Evolutionary conservation across 2,797 vertebrate genomes (phyloP), one percentile per base, ranked within the genome.

Genomic region (Spinus olivaceus): DNA sequence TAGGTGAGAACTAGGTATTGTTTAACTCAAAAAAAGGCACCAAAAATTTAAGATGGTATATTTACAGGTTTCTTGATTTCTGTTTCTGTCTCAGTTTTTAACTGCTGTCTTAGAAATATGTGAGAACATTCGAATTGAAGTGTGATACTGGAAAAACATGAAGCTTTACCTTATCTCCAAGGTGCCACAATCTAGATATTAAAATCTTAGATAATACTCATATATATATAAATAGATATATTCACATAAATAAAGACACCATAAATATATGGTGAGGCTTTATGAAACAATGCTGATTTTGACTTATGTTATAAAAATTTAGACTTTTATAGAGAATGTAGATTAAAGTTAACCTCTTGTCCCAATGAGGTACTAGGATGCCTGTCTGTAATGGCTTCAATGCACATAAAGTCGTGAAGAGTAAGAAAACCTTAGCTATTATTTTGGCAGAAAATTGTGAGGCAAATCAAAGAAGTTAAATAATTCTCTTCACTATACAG

Each of bases 391-490:
- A 30, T 64, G 19, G n/a, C 57, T 95, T 86, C 39, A 81, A 50
- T 60, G 30, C 59, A 21, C 33, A 44, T 90, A 81, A 78, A 83
- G 17, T 35, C 80, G 17, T 81, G 27, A 81, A 59, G 24, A 67
- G 17, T 54, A 50, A 56, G 53, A 92, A 94, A 81, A 66, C 8
- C 6, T 79, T 16, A 59, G 51, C 8, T 79, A 83, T 93, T 90
- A 73, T 95, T 93, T 86, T 90, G 66, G 76, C n/a, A 95, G 54
- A 56, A 76, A 79, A 80, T 12, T 94, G 37, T 22, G 71, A 97
- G 41, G 44, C 8, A 79, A 94, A 96, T 74, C 41, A 81, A 96
- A 93, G 13, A 69, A 33, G 12, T 86, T 50, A 64, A 87, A 42
- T 79, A 83, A 74, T 93, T 39, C 16, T 91, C 41, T 88, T 86